Conservation (phyloP, 1,140 invertebrate species). For the Mactra quadrangularis region DNA sequence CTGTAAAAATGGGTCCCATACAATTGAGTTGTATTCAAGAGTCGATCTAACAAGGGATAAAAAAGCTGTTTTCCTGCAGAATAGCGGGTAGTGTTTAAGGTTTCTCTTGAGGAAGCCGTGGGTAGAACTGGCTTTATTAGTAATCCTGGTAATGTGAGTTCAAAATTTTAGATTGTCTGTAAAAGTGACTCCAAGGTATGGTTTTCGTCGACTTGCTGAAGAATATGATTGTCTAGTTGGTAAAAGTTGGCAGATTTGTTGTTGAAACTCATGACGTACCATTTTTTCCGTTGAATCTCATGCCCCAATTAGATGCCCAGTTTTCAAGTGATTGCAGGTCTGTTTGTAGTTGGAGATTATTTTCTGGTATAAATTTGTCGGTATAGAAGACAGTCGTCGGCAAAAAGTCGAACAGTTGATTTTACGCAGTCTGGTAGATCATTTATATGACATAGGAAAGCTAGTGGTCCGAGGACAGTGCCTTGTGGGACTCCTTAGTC, state of each 20-base stretch:
- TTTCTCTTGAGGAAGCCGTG: slow-evolving; percentile 43
- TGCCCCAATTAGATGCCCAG: slow-evolving; percentile 31
- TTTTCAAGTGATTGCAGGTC: not conserved
- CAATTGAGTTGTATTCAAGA: too few relatives aligned
- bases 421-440: not conserved
- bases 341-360: slow-evolving; percentile 16
- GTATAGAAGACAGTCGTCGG: not conserved
- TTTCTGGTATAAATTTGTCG: not conserved
- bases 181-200: slow-evolving; percentile 41
- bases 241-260: slow-evolving; percentile 29
- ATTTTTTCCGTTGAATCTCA: slow-evolving; percentile 59
- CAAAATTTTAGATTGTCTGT: slow-evolving; percentile 51
- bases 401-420: not conserved
- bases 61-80: slow-evolving; percentile 48
- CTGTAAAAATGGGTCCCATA: too few relatives aligned
- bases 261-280: slow-evolving; percentile 57
- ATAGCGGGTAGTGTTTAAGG: slow-evolving; percentile 32
- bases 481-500: not conserved
- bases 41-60: slow-evolving; percentile 31
- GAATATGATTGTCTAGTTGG: slow-evolving; percentile 53
- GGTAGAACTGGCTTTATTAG: slow-evolving; percentile 56
- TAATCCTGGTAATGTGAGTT: slow-evolving; percentile 40
- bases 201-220: slow-evolving; percentile 54
- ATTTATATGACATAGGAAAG: not conserved
- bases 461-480: not conserved